These are phyloP conservation scores for Macropis europaea DNA, from an alignment of 2,888 invertebrate species.

Conservation along the genomic window DNA sequence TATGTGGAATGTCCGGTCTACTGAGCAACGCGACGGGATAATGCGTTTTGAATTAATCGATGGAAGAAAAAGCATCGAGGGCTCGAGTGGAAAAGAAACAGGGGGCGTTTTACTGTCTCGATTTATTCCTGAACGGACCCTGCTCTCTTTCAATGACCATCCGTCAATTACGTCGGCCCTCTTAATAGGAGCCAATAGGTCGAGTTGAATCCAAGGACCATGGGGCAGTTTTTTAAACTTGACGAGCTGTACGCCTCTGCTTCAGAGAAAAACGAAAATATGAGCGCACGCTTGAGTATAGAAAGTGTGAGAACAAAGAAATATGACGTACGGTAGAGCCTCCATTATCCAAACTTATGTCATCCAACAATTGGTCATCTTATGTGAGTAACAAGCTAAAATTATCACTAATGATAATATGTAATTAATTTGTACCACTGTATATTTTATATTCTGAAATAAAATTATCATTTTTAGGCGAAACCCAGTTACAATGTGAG, in stretches of 20 bases:
- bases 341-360: too few species aligned
- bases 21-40: conserved; percentile 25
- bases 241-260: background rate
- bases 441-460: too few species aligned
- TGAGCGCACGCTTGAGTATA: too few species aligned
- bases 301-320: too few species aligned
- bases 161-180: conserved; percentile 48
- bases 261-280: background rate
- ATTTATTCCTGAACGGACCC: conserved; percentile 44
- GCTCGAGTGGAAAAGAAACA: background rate
- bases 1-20: conserved; percentile 24
- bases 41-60: conserved; percentile 45
- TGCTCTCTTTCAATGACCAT: conserved; percentile 22
- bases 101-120: conserved; percentile 22
- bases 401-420: too few species aligned
- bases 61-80: conserved; percentile 1
- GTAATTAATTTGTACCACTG: too few species aligned
- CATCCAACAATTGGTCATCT: too few species aligned
- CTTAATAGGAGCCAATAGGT: conserved; percentile 43
- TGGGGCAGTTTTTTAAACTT: conserved; percentile 15
- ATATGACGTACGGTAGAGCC: too few species aligned
- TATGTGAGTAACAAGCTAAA: too few species aligned
- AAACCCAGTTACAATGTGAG: too few species aligned
- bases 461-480: too few species aligned
- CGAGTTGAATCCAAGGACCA: conserved; percentile 32